A percentile compares a stretch with the other conserved stretches of the same genome.
These are phyloP conservation scores for Vultur gryphus DNA, from an alignment of 2,797 vertebrate species.

Conservation along the genomic window DNA sequence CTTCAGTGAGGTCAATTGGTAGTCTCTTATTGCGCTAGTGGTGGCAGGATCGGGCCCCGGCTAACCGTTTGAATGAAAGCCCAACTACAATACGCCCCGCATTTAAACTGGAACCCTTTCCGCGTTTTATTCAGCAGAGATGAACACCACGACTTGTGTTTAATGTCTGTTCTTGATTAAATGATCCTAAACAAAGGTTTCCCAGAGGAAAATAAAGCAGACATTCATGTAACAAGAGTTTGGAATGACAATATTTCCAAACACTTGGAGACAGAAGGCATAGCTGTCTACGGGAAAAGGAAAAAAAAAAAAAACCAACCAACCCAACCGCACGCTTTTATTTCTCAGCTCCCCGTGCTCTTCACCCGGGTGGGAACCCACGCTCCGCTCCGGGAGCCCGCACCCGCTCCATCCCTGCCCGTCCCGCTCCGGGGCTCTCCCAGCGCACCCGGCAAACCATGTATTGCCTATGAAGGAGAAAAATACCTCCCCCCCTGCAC, in stretches of 20 bases:
- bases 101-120: conserved; percentile 31
- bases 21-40: neutral
- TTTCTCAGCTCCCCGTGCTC: conserved; percentile 5
- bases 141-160: conserved; percentile 68
- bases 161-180: conserved; percentile 73
- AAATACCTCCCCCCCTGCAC: conserved; percentile 12
- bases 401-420: neutral
- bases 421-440: neutral
- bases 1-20: neutral
- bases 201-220: conserved; percentile 76
- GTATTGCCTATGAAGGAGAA: neutral
- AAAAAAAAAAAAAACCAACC: neutral
- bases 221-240: conserved; percentile 70
- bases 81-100: conserved; percentile 23
- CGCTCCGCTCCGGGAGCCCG: neutral
- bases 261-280: conserved; percentile 55
- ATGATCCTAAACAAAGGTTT: conserved; percentile 76
- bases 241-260: conserved; percentile 66
- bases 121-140: conserved; percentile 68
- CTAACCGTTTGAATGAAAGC: conserved; percentile 55
- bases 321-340: conserved; percentile 1
- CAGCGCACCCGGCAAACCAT: neutral
- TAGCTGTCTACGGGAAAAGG: neutral
- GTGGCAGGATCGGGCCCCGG: conserved; percentile 15
- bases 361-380: conserved; percentile 32